These are phyloP conservation scores for Bimastos eiseni DNA, from an alignment of 2,888 invertebrate genomes.

Conservation along the genomic window DNA sequence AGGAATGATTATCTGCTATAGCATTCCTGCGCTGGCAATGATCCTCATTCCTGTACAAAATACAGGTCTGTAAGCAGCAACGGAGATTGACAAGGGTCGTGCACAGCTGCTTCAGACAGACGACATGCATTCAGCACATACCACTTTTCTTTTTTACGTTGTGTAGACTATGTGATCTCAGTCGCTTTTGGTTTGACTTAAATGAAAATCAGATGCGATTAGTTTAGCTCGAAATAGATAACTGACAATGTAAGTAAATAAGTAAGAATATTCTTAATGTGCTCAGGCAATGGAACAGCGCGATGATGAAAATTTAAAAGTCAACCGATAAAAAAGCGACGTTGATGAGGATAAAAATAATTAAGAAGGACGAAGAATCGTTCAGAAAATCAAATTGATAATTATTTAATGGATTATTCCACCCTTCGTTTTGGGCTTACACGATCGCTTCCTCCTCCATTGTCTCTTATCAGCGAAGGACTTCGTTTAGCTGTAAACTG, in stretches of 20 bases:
- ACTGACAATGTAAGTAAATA: too few relatives aligned
- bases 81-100: background rate
- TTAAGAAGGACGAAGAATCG: background rate
- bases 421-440: background rate
- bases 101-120: background rate
- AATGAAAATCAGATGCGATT: background rate
- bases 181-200: background rate
- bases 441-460: background rate
- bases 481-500: background rate
- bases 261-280: too few relatives aligned
- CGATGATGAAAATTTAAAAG: background rate
- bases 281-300: background rate
- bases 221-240: background rate
- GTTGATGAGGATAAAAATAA: too few relatives aligned
- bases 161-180: background rate
- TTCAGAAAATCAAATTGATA: background rate
- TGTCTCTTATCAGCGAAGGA: background rate
- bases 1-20: background rate
- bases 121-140: background rate
- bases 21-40: background rate
- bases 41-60: background rate
- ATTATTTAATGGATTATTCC: background rate
- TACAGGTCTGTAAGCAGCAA: background rate
- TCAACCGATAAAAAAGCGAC: background rate
- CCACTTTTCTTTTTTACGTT: background rate